Evolutionary conservation across 1,140 invertebrate genomes (phyloP).

Genomic region (Tigriopus japonicus): DNA sequence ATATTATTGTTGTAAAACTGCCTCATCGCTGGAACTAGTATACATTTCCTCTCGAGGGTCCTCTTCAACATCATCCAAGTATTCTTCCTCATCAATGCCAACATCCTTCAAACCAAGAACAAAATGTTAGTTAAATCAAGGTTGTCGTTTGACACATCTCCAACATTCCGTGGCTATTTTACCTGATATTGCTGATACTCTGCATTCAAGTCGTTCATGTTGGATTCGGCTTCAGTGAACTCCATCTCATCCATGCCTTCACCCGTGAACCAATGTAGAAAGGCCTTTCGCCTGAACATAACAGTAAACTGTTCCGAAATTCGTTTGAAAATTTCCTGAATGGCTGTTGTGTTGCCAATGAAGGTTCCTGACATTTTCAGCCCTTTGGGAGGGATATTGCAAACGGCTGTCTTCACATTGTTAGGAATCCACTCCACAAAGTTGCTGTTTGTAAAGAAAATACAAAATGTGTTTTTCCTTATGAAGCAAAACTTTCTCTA

Average conservation of each 20-base stretch:
- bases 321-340: slow-evolving; percentile 35
- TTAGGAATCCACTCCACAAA: slow-evolving; percentile 47
- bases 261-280: slow-evolving; percentile 46
- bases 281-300: slow-evolving; percentile 53
- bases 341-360: slow-evolving; percentile 29
- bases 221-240: slow-evolving; percentile 48
- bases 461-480: no score
- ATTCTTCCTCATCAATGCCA: no score
- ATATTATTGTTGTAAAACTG: no score
- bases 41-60: no score
- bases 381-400: slow-evolving; percentile 35
- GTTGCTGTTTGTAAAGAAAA: no score
- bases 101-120: no score
- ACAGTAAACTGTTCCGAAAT: slow-evolving; percentile 38
- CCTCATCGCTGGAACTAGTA: no score
- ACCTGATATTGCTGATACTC: slow-evolving; percentile 36
- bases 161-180: slow-evolving; percentile 14
- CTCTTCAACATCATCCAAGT: no score
- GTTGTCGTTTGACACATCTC: slow-evolving; percentile 12
- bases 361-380: slow-evolving; percentile 37
- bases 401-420: slow-evolving; percentile 43
- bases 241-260: slow-evolving; percentile 60
- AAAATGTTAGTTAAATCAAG: no score
- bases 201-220: slow-evolving; percentile 28
- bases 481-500: no score